Base-by-base conservation (phyloP, 2,797 vertebrate species). In the Loriculus beryllinus region DNA sequence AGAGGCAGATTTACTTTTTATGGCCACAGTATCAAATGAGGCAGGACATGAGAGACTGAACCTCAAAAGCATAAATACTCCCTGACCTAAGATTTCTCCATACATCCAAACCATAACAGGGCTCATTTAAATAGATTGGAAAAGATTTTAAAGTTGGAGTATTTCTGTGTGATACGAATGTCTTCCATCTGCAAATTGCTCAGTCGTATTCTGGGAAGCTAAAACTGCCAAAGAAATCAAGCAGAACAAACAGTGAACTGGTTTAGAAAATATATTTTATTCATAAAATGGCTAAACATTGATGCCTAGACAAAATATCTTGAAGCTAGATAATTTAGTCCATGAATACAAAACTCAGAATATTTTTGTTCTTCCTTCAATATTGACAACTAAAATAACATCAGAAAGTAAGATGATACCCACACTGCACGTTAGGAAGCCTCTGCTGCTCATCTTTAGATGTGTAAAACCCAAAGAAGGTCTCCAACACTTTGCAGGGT, bases 211-310 rank as follows among this genome's bases (percentile, higher is more conserved):
- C 49, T 62, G 29, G 15, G 42, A 87, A 85, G 45, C 42, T 37
- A 62, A 88, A 77, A 49, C 48, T 68, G 57, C 51, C 67, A 80
- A 7, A 77, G 60, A 90, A 86, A 88, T 68, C 51, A 69, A 49
- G 54, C 56, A 91, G 31, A 91, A 77, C 26, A 91, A 94, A 86
- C 16, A 51, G 65, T 22, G 80, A 96, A 88, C 26, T 49, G 26
- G 71, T 71, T 62, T 56, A 82, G 57, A 78, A 94, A 87, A 92
- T 17, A 49, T 26, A 83, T 62, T 96, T 93, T 96, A 94, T 94
- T 96, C 33, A 85, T 62, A 91, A 89, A 93, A 82, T 35, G 14
- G 89, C 26, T 80, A 74, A 89, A 70, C 25, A 37, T 60, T 45
- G 33, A 28, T 65, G 29, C 45, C 51, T 4, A 91, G 29, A 85